phyloP scores from a whole-genome alignment of 1,140 invertebrate genomes.

The Saxidomus purpurata region DNA sequence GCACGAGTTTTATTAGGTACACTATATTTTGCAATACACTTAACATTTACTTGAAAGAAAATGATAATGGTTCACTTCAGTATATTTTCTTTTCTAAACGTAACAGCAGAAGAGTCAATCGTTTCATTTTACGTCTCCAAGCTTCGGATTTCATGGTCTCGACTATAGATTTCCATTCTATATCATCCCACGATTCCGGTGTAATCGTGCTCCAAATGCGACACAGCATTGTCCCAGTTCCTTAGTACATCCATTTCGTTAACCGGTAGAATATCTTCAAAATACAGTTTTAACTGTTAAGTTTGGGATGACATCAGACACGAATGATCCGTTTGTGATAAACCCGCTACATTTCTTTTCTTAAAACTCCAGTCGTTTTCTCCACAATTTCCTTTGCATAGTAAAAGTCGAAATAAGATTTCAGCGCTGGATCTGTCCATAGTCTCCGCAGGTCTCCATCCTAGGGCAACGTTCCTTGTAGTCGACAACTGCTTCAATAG shows the following conservation, averaged over 20 bases:
- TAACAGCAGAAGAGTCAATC: background rate
- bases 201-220: background rate
- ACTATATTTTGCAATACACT: too few species aligned
- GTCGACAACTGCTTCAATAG: too few species aligned
- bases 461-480: too few species aligned
- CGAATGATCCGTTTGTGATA: slow-evolving; percentile 24
- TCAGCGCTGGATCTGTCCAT: too few species aligned
- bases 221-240: background rate
- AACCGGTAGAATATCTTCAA: slow-evolving; percentile 29
- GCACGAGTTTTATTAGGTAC: too few species aligned
- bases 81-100: too few species aligned
- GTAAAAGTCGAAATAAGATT: slow-evolving; percentile 31
- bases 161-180: slow-evolving; percentile 35
- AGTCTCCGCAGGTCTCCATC: too few species aligned
- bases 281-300: background rate
- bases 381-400: slow-evolving; percentile 13
- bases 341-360: background rate
- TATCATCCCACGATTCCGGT: too few species aligned
- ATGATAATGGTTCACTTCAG: too few species aligned
- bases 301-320: background rate
- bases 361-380: background rate
- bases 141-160: background rate
- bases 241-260: background rate
- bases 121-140: slow-evolving; percentile 26
- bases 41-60: too few species aligned